A percentile compares a stretch with the other conserved stretches of the same genome.
phyloP scores from a whole-genome alignment of 2,888 invertebrate species.

The Trissoscelio sp. region DNA sequence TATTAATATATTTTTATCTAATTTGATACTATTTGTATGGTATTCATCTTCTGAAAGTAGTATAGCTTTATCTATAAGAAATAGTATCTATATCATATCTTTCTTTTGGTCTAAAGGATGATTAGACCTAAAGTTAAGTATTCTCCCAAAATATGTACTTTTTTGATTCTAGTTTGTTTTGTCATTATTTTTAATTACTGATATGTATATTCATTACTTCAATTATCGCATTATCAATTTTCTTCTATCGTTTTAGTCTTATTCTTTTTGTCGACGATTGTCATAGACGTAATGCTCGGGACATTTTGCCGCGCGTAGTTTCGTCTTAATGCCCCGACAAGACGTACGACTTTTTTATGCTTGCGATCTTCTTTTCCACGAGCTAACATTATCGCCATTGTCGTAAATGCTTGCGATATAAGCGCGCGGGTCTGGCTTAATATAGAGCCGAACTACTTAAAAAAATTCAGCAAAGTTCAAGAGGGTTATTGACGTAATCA shows the following conservation, averaged over 20 bases:
- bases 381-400: slow-evolving; percentile 44
- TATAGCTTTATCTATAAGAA: too few relatives aligned
- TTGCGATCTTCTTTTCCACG: slow-evolving; percentile 28
- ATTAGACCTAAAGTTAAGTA: too few relatives aligned
- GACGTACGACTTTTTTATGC: slow-evolving; percentile 54
- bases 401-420: slow-evolving; percentile 46
- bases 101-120: too few relatives aligned
- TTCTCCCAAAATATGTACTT: too few relatives aligned
- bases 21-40: too few relatives aligned
- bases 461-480: slow-evolving; percentile 25
- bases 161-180: too few relatives aligned
- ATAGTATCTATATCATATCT: too few relatives aligned
- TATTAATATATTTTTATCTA: too few relatives aligned
- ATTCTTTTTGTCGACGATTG: slow-evolving; percentile 11
- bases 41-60: too few relatives aligned
- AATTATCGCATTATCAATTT: slow-evolving; percentile 61
- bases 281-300: slow-evolving; percentile 23
- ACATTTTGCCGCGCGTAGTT: slow-evolving; percentile 33
- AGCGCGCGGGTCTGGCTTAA: slow-evolving; percentile 29
- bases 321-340: slow-evolving; percentile 43
- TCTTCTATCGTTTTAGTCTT: slow-evolving; percentile 2
- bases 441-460: slow-evolving; percentile 44
- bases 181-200: too few relatives aligned
- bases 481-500: slow-evolving; percentile 5
- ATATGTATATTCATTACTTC: slow-evolving; percentile 59